Percentiles rank a stretch among this genome's conserved stretches.
Evolutionary conservation across 2,113 vertebrate genomes (phyloP).

Genomic region (Sigmodon hispidus): DNA sequence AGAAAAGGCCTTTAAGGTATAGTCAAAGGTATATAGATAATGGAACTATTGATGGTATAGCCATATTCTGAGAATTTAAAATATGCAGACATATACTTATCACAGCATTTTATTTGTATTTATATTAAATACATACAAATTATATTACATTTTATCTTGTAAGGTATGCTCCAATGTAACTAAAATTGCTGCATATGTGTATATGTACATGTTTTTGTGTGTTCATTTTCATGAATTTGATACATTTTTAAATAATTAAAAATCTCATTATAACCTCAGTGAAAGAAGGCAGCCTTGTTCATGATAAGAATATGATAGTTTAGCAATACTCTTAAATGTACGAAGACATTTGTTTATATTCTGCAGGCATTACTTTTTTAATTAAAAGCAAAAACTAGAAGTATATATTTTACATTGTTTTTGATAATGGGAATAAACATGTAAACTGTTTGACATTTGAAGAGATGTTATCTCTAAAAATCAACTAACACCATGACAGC

Average conservation of each 20-base stretch:
- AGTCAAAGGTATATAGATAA: neutral
- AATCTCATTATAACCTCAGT: neutral
- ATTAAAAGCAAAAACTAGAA: neutral
- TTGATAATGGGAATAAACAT: neutral
- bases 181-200: neutral
- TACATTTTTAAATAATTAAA: neutral
- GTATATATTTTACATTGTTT: neutral
- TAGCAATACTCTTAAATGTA: neutral
- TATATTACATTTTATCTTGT: neutral
- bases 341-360: neutral
- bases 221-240: neutral
- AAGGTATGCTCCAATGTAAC: neutral
- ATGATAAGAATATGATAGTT: neutral
- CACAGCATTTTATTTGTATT: neutral
- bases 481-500: neutral
- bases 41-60: neutral
- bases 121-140: neutral
- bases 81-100: neutral
- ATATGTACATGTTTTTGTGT: neutral
- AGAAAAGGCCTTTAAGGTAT: neutral
- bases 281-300: accelerated
- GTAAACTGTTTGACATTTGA: neutral
- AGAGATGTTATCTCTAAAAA: neutral
- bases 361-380: neutral
- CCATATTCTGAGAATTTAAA: neutral